phyloP scores from a whole-genome alignment of 2,797 vertebrate species.

The Neostethus bicornis region DNA sequence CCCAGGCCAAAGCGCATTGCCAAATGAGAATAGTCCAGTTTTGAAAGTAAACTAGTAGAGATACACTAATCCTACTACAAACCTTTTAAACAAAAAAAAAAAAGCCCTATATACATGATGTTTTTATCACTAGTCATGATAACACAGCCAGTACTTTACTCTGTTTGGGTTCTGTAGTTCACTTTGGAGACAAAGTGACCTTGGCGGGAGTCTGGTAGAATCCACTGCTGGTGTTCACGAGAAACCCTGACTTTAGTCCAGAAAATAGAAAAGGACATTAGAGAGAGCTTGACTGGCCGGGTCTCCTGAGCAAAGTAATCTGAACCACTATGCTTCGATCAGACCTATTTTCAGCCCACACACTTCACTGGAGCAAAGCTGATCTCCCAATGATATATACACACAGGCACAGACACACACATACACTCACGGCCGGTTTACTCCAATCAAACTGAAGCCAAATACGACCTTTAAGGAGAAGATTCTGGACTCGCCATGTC shows the following conservation, averaged over 20 bases:
- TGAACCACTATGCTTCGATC: slow-evolving; percentile 42
- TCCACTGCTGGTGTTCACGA: slow-evolving; percentile 41
- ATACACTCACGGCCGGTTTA: slow-evolving; percentile 29
- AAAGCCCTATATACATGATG: no score
- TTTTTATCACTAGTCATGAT: no score
- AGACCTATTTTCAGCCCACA: slow-evolving; percentile 74
- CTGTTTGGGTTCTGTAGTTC: slow-evolving; percentile 2
- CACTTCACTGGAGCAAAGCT: slow-evolving; percentile 70
- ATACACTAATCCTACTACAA: no score
- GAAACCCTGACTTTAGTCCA: slow-evolving; percentile 47
- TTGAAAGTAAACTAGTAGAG: no score
- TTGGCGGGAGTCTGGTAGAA: slow-evolving; percentile 42
- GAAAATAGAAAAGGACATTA: slow-evolving; percentile 61
- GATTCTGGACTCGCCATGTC: slow-evolving; percentile 39
- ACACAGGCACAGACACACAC: no score
- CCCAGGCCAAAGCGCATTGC: no score
- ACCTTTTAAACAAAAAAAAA: no score
- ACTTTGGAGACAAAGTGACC: slow-evolving; percentile 39
- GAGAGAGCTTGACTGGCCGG: slow-evolving; percentile 48
- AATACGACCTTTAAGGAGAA: slow-evolving; percentile 64
- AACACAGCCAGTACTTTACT: neutral
- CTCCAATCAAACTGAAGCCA: slow-evolving; percentile 54
- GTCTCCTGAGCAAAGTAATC: slow-evolving; percentile 63
- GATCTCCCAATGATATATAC: slow-evolving; percentile 58
- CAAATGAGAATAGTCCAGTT: no score